Evolutionary conservation across 1,140 invertebrate species (phyloP).

Genomic region (Bacillus rossius): DNA sequence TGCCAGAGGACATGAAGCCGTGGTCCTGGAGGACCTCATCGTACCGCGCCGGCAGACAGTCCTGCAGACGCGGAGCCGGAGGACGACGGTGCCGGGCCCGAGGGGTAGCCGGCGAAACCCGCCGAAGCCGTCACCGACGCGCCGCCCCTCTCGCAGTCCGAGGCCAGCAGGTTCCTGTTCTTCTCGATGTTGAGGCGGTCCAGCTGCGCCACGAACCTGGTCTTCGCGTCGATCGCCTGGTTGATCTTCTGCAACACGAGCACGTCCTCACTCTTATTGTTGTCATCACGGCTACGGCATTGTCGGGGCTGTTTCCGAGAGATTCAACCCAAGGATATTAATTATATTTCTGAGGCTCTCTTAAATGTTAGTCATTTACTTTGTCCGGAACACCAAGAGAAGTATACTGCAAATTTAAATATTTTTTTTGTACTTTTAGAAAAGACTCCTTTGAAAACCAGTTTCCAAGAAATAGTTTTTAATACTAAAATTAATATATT

Average conservation of each 20-base stretch:
- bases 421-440: too few species aligned
- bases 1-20: too few species aligned
- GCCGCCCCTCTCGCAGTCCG: slow-evolving; percentile 13
- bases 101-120: background rate
- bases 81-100: slow-evolving; percentile 23
- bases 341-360: background rate
- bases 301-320: slow-evolving; percentile 19
- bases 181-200: slow-evolving; percentile 65
- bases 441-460: too few species aligned
- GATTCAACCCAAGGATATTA: background rate
- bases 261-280: slow-evolving; percentile 27
- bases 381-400: too few species aligned
- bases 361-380: too few species aligned
- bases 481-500: too few species aligned
- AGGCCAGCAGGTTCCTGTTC: slow-evolving; percentile 48
- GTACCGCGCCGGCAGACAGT: slow-evolving; percentile 8
- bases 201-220: slow-evolving; percentile 55
- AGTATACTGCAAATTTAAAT: too few species aligned
- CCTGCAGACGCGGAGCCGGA: slow-evolving; percentile 10
- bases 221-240: slow-evolving; percentile 67
- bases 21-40: too few species aligned
- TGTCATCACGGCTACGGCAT: slow-evolving; percentile 35
- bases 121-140: slow-evolving; percentile 3
- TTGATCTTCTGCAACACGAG: slow-evolving; percentile 60
- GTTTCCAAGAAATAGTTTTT: too few species aligned